A percentile compares a stretch with the other conserved stretches of the same genome.
These are phyloP conservation scores for Agelaius phoeniceus DNA, from an alignment of 2,113 vertebrate species.

Conservation along the genomic window DNA sequence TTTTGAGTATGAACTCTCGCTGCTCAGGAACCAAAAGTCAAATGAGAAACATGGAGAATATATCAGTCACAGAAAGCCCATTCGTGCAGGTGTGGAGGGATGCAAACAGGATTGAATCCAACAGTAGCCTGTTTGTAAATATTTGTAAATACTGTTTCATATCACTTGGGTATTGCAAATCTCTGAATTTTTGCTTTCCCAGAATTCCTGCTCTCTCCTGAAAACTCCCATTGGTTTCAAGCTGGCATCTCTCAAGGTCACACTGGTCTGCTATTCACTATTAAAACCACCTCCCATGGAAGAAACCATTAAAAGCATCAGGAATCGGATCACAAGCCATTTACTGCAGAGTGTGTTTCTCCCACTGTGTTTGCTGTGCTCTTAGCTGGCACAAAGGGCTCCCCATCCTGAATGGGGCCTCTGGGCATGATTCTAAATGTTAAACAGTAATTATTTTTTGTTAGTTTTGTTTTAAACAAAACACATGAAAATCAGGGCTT, in stretches of 20 bases:
- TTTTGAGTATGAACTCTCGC: slow-evolving; percentile 18
- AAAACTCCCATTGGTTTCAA: slow-evolving; percentile 4
- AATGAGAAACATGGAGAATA: slow-evolving; percentile 12
- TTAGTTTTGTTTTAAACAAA: slow-evolving; percentile 32
- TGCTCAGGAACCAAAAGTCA: slow-evolving; percentile 34
- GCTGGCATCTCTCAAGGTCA: slow-evolving; percentile 49
- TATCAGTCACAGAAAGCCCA: slow-evolving; percentile 17
- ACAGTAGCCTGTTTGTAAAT: slow-evolving; percentile 27
- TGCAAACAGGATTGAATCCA: not conserved
- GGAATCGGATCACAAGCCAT: not conserved
- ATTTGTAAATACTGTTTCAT: slow-evolving; percentile 19
- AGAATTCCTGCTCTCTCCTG: not conserved
- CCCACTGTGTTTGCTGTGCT: not conserved
- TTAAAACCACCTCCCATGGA: slow-evolving; percentile 40
- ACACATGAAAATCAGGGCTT: not conserved
- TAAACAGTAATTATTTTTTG: slow-evolving; percentile 7
- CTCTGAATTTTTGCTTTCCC: slow-evolving; percentile 2
- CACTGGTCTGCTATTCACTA: not conserved
- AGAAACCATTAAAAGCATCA: slow-evolving; percentile 36
- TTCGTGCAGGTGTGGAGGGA: not conserved
- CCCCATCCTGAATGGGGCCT: not conserved
- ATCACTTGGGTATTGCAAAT: slow-evolving; percentile 19
- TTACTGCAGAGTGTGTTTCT: not conserved
- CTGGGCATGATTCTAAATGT: not conserved
- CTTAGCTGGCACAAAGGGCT: slow-evolving; percentile 25